Evolutionary conservation across 1,140 invertebrate genomes (phyloP).

Genomic region (Zaprionus davidi): DNA sequence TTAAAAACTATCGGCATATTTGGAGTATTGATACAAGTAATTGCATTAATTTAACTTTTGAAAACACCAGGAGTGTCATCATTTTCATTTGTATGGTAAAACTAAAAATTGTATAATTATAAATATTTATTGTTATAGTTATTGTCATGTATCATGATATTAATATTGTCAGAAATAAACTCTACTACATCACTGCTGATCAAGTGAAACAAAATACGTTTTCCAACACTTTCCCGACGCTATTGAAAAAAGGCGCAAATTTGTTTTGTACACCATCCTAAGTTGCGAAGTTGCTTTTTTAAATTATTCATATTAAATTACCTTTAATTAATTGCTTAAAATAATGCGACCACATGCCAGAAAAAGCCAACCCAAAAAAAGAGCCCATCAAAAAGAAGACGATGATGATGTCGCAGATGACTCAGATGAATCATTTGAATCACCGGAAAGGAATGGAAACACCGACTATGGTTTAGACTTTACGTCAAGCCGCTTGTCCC

Average conservation of each 20-base stretch:
- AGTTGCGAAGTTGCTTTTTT: not conserved
- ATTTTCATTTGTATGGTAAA: too few species aligned
- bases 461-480: constrained; percentile 72
- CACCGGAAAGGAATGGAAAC: constrained; percentile 32
- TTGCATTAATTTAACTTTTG: too few species aligned
- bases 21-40: too few species aligned
- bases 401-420: constrained; percentile 17
- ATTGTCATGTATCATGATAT: too few species aligned
- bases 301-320: not conserved
- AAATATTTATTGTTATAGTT: too few species aligned
- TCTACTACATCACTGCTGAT: not conserved
- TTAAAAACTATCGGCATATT: too few species aligned
- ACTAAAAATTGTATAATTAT: too few species aligned
- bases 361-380: constrained; percentile 2
- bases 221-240: constrained; percentile 1
- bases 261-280: not conserved
- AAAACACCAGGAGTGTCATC: too few species aligned
- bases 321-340: not conserved
- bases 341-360: not conserved
- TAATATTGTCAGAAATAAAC: too few species aligned
- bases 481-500: constrained; percentile 49
- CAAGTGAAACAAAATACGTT: not conserved
- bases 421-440: constrained; percentile 21
- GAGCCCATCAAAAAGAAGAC: not conserved
- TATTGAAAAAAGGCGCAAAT: constrained; percentile 8